Evolutionary conservation across 1,140 invertebrate genomes (phyloP).

Genomic region (Orius laevigatus): DNA sequence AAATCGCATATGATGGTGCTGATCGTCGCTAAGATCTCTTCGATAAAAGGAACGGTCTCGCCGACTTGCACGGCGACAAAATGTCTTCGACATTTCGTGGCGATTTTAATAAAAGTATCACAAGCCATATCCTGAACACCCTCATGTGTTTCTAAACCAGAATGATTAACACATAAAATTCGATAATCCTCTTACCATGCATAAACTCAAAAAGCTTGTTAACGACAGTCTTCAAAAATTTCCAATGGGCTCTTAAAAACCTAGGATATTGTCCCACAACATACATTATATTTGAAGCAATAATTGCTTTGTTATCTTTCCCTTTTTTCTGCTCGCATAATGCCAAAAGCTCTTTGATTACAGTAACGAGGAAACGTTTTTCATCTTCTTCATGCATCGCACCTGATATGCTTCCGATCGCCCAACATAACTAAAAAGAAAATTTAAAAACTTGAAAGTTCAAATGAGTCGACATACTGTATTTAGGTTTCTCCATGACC

Average conservation of each 20-base stretch:
- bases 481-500: constrained; percentile 99
- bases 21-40: constrained; percentile 93
- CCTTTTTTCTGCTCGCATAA: constrained; percentile 97
- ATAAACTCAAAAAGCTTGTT: constrained; percentile 99
- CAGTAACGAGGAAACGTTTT: constrained; percentile 95
- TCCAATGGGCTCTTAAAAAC: constrained; percentile 98
- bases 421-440: constrained; percentile 75
- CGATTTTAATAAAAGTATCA: constrained; percentile 99
- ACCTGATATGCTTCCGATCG: constrained; percentile 97
- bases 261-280: constrained; percentile 99
- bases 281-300: constrained; percentile 99
- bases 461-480: constrained; percentile 39
- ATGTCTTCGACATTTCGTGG: constrained; percentile 94
- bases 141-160: constrained; percentile 82
- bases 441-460: background rate
- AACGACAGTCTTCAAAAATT: constrained; percentile 99
- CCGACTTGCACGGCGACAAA: constrained; percentile 95
- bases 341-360: constrained; percentile 96
- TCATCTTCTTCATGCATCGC: constrained; percentile 99
- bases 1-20: constrained; percentile 98
- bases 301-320: constrained; percentile 99
- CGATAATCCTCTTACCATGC: constrained; percentile 52
- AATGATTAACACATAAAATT: constrained; percentile 11
- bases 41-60: constrained; percentile 94
- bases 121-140: constrained; percentile 99